Conservation (phyloP, 1,140 invertebrate genomes). For the Drosophila prosaltans region DNA sequence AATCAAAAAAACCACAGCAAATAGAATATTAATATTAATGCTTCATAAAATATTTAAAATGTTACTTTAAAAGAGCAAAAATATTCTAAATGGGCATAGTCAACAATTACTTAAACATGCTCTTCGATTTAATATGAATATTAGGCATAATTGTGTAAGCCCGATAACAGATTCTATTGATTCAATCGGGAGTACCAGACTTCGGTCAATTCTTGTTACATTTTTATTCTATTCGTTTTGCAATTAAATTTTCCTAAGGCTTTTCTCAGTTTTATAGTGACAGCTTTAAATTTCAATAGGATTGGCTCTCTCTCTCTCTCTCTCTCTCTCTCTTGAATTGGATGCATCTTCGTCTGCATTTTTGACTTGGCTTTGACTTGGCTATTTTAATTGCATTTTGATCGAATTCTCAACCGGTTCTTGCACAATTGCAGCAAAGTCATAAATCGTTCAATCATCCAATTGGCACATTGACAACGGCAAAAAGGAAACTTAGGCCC, state of each 20-base stretch:
- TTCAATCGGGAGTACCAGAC: too few species aligned
- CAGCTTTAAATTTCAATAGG: background rate
- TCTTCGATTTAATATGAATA: too few species aligned
- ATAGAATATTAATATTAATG: background rate
- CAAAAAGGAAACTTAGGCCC: conserved; percentile 8
- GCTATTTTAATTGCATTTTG: conserved; percentile 13
- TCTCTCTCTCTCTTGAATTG: too few species aligned
- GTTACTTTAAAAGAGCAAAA: background rate
- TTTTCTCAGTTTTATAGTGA: background rate
- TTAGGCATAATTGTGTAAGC: too few species aligned
- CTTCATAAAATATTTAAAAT: background rate
- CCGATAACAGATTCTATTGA: too few species aligned
- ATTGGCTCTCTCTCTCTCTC: too few species aligned
- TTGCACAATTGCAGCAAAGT: conserved; percentile 9
- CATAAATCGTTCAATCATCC: conserved; percentile 13
- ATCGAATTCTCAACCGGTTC: conserved; percentile 12
- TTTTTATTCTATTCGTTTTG: background rate
- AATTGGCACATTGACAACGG: conserved; percentile 9
- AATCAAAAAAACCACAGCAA: background rate
- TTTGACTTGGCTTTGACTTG: background rate
- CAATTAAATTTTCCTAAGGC: conserved; percentile 1
- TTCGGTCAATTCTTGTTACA: background rate
- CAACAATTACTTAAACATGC: too few species aligned
- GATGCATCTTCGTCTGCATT: background rate
- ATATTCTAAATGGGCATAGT: too few species aligned